phyloP scores from a whole-genome alignment of 2,888 invertebrate genomes.

The Acrobasis repandana region DNA sequence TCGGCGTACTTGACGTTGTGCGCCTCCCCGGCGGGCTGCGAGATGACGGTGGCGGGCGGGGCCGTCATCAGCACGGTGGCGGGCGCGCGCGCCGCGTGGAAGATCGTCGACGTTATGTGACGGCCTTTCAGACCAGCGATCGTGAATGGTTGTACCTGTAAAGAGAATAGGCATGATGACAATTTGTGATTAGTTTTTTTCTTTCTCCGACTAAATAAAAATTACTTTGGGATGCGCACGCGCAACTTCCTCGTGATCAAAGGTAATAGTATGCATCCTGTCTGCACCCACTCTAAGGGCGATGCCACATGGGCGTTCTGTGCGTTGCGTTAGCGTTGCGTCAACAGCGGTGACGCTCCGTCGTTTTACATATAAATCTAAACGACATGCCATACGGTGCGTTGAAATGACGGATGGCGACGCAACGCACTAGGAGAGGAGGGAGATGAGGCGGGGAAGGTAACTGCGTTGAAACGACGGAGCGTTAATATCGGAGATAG shows the following conservation, averaged over 20 bases:
- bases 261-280: slow-evolving; percentile 60
- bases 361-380: too few relatives aligned
- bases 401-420: too few relatives aligned
- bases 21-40: slow-evolving; percentile 60
- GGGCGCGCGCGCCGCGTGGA: slow-evolving; percentile 63
- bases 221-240: slow-evolving; percentile 76
- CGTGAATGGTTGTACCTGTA: slow-evolving; percentile 71
- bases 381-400: too few relatives aligned
- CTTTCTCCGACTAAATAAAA: too few relatives aligned
- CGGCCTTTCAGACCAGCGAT: slow-evolving; percentile 64
- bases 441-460: too few relatives aligned
- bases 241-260: slow-evolving; percentile 78
- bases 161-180: slow-evolving; percentile 23
- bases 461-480: too few relatives aligned
- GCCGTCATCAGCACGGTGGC: slow-evolving; percentile 72
- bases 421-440: too few relatives aligned
- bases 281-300: slow-evolving; percentile 72
- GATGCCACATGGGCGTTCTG: too few relatives aligned
- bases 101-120: slow-evolving; percentile 70
- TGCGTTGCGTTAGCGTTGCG: too few relatives aligned
- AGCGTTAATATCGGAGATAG: too few relatives aligned
- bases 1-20: slow-evolving; percentile 62
- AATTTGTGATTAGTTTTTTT: too few relatives aligned
- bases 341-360: too few relatives aligned
- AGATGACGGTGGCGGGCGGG: slow-evolving; percentile 71